These are phyloP conservation scores for Yponomeuta evonymella DNA, from an alignment of 2,888 invertebrate genomes.

Conservation along the genomic window DNA sequence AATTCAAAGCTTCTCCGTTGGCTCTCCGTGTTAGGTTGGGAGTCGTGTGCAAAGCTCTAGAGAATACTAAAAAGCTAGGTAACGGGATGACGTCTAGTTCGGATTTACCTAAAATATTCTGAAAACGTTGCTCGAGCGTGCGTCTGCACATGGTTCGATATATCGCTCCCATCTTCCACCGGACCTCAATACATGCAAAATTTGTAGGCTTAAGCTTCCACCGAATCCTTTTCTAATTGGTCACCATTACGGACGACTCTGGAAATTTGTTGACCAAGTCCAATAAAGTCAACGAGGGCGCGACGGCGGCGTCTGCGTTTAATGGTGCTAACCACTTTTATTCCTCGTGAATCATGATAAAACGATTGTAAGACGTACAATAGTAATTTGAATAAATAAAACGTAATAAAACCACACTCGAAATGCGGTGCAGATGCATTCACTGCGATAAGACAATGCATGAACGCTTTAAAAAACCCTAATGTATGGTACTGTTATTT, in stretches of 20 bases:
- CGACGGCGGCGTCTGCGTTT: background rate
- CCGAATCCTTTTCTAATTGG: conserved; percentile 3
- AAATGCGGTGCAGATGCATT: conserved; percentile 20
- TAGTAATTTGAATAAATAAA: conserved; percentile 8
- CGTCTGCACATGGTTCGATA: conserved; percentile 39
- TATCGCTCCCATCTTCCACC: conserved; percentile 21
- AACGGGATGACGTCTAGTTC: conserved; percentile 63
- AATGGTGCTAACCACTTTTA: background rate
- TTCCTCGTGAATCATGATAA: conserved; percentile 1
- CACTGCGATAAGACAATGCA: conserved; percentile 21
- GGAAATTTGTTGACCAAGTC: too few relatives aligned
- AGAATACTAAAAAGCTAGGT: conserved; percentile 54
- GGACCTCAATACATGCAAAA: conserved; percentile 12
- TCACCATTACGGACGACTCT: background rate
- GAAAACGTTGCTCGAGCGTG: conserved; percentile 51
- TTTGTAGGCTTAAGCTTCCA: background rate
- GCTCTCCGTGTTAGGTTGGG: background rate
- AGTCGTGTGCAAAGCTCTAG: background rate
- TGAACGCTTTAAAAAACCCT: conserved; percentile 21
- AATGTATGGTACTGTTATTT: conserved; percentile 11
- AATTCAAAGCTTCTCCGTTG: background rate
- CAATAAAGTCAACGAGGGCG: too few relatives aligned
- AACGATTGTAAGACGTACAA: background rate
- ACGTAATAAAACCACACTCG: background rate
- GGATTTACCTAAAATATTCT: conserved; percentile 69